Percentiles rank a stretch among this genome's conserved stretches.
These are phyloP conservation scores for Augochlora pura DNA, from an alignment of 1,140 invertebrate genomes.

Conservation along the genomic window DNA sequence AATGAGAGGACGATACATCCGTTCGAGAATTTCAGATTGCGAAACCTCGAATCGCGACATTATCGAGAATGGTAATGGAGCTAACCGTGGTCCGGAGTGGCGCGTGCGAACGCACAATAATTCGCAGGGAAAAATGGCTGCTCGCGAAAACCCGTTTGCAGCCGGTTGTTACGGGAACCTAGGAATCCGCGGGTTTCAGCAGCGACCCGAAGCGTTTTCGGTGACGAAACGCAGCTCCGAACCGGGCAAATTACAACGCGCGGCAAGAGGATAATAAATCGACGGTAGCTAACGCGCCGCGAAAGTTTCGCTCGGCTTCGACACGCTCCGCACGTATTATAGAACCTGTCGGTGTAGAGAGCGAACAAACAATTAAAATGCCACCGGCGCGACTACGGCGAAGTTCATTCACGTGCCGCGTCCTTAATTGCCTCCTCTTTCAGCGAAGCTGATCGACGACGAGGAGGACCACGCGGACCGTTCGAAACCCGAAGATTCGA, in stretches of 20 bases:
- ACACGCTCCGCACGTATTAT: not conserved
- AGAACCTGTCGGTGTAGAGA: not conserved
- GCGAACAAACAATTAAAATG: slow-evolving; percentile 47
- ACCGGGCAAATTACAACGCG: not conserved
- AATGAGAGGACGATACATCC: too few species aligned
- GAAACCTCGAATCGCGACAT: too few species aligned
- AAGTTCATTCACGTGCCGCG: slow-evolving; percentile 28
- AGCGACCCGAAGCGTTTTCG: not conserved
- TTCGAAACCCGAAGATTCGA: too few species aligned
- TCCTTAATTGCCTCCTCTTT: slow-evolving; percentile 12
- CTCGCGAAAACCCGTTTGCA: too few species aligned
- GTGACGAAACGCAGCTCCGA: not conserved
- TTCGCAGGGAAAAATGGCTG: too few species aligned
- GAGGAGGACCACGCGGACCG: not conserved
- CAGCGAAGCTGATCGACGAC: not conserved
- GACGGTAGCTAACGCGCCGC: not conserved
- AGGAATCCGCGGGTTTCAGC: too few species aligned
- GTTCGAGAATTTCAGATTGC: too few species aligned
- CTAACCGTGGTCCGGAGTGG: too few species aligned
- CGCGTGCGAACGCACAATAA: too few species aligned
- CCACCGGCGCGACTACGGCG: slow-evolving; percentile 16
- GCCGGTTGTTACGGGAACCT: too few species aligned
- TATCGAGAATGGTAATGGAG: too few species aligned
- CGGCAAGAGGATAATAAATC: not conserved
- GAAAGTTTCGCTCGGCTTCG: slow-evolving; percentile 33